Conservation (phyloP, 1,140 invertebrate genomes). For the Pissodes strobi region DNA sequence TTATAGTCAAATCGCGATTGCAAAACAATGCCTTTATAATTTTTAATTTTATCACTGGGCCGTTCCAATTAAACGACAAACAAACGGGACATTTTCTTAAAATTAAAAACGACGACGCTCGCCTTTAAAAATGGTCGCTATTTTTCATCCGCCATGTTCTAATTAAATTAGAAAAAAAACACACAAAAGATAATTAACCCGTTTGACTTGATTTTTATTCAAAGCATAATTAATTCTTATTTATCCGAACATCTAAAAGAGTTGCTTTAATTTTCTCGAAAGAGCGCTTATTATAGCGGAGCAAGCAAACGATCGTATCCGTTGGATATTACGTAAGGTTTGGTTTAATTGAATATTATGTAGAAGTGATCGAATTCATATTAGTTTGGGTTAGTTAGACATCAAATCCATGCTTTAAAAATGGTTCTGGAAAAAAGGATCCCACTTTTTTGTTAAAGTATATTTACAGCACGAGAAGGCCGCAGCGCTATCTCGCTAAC, state of each 20-base stretch:
- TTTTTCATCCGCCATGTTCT: constrained; percentile 39
- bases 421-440: too few relatives aligned
- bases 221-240: constrained; percentile 39
- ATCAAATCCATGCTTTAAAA: too few relatives aligned
- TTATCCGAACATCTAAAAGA: constrained; percentile 17
- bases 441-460: too few relatives aligned
- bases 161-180: constrained; percentile 36
- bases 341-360: too few relatives aligned
- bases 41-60: constrained; percentile 34
- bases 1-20: constrained; percentile 18
- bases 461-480: too few relatives aligned
- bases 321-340: too few relatives aligned
- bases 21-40: constrained; percentile 36
- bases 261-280: too few relatives aligned
- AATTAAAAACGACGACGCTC: constrained; percentile 37
- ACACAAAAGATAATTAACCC: constrained; percentile 40
- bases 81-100: constrained; percentile 35
- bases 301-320: too few relatives aligned
- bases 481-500: too few relatives aligned
- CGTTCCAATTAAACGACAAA: constrained; percentile 34
- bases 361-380: too few relatives aligned
- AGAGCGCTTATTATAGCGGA: too few relatives aligned
- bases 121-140: constrained; percentile 33
- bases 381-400: too few relatives aligned
- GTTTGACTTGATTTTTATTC: constrained; percentile 39